Evolutionary conservation across 1,140 invertebrate species (phyloP).

Genomic region (Anastrepha ludens): DNA sequence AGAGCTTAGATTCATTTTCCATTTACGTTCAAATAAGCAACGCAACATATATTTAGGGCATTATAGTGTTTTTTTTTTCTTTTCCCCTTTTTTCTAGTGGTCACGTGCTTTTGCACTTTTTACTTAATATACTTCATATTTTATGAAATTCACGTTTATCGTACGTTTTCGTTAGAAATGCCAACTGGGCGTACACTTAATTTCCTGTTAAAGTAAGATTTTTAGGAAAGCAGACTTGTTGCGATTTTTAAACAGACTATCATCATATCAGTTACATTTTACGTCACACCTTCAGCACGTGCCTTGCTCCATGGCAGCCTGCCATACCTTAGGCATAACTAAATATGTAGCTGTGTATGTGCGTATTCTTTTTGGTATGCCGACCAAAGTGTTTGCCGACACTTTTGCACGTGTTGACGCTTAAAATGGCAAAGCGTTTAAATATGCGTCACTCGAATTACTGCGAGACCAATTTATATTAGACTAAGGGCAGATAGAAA

Average conservation of each 20-base stretch:
- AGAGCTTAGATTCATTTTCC: background rate
- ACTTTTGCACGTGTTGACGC: background rate
- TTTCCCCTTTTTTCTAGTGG: too few species aligned
- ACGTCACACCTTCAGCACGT: background rate
- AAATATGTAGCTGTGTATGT: too few species aligned
- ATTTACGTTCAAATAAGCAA: too few species aligned
- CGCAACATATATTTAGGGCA: too few species aligned
- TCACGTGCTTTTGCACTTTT: too few species aligned
- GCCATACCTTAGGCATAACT: background rate
- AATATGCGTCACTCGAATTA: conserved; percentile 21
- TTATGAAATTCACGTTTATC: background rate
- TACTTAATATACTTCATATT: background rate
- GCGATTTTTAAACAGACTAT: background rate
- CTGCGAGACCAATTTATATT: background rate
- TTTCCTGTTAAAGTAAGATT: background rate
- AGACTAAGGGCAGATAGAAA: background rate
- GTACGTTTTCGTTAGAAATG: conserved; percentile 12
- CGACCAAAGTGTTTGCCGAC: too few species aligned
- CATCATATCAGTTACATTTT: conserved; percentile 11
- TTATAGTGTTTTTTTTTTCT: too few species aligned
- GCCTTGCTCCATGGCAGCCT: background rate
- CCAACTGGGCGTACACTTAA: conserved; percentile 40
- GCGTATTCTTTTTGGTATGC: too few species aligned
- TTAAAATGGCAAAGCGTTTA: conserved; percentile 8
- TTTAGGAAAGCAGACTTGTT: background rate